phyloP scores from a whole-genome alignment of 2,797 vertebrate genomes.

The Sebastes nivosus region DNA sequence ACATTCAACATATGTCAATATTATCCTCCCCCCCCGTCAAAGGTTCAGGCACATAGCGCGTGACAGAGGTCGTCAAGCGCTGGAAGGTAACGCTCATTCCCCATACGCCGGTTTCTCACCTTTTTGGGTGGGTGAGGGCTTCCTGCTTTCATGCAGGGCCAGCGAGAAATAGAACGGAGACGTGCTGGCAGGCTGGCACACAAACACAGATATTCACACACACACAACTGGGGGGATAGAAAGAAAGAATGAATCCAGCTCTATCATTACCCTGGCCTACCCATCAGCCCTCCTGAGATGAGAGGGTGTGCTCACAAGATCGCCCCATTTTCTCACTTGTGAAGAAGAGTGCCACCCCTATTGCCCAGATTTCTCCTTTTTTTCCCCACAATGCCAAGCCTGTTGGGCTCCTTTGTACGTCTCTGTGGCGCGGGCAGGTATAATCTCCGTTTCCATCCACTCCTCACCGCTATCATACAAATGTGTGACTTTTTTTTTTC shows the following conservation, averaged over 20 bases:
- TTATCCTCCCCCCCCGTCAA: constrained; percentile 49
- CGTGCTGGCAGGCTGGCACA: constrained; percentile 30
- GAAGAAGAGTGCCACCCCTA: constrained; percentile 68
- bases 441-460: constrained; percentile 62
- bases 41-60: constrained; percentile 43
- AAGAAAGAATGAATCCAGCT: constrained; percentile 59
- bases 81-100: constrained; percentile 65
- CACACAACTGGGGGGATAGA: neutral
- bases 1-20: constrained; percentile 68
- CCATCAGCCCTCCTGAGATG: constrained; percentile 83
- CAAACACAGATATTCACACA: constrained; percentile 4
- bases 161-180: constrained; percentile 51
- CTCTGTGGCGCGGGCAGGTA: constrained; percentile 56
- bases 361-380: constrained; percentile 70
- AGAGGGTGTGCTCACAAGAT: constrained; percentile 82
- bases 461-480: constrained; percentile 57
- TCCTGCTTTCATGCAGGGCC: constrained; percentile 66
- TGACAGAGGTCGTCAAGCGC: constrained; percentile 71
- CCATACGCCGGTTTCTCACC: constrained; percentile 54
- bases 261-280: constrained; percentile 81
- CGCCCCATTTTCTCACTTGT: constrained; percentile 82
- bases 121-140: constrained; percentile 57
- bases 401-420: constrained; percentile 47
- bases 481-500: constrained; percentile 60
- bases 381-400: constrained; percentile 37